phyloP scores from a whole-genome alignment of 2,888 invertebrate genomes.

The Chaitophorus viminalis region DNA sequence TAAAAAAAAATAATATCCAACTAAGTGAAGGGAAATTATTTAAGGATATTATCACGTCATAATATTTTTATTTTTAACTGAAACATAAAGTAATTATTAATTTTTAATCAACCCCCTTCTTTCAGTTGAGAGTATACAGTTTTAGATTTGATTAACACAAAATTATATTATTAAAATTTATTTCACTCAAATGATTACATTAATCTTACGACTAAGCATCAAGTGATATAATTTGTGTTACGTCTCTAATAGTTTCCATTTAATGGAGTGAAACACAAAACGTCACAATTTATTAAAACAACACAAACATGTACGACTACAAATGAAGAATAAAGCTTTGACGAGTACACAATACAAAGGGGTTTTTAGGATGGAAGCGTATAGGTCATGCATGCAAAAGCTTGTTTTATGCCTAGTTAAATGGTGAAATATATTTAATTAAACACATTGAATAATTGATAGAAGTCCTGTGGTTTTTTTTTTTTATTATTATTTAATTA shows the following conservation, averaged over 20 bases:
- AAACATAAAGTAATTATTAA: constrained; percentile 8
- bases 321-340: constrained; percentile 60
- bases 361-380: constrained; percentile 49
- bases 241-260: constrained; percentile 36
- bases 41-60: constrained; percentile 1
- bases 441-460: background rate
- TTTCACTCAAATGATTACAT: constrained; percentile 23
- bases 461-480: constrained; percentile 10
- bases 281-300: constrained; percentile 52
- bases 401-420: constrained; percentile 36
- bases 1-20: constrained; percentile 35
- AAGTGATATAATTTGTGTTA: constrained; percentile 41
- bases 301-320: constrained; percentile 55
- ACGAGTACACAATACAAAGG: constrained; percentile 61
- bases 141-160: background rate
- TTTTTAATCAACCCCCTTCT: background rate
- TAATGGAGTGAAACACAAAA: constrained; percentile 38
- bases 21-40: background rate
- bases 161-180: constrained; percentile 21
- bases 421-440: constrained; percentile 37
- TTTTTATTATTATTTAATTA: background rate
- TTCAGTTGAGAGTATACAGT: background rate
- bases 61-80: constrained; percentile 8
- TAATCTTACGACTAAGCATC: constrained; percentile 23
- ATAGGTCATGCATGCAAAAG: constrained; percentile 61